Percentiles rank a stretch among this genome's conserved stretches.
These are phyloP conservation scores for Artemia sp. DNA, from an alignment of 2,888 invertebrate genomes.

Conservation along the genomic window DNA sequence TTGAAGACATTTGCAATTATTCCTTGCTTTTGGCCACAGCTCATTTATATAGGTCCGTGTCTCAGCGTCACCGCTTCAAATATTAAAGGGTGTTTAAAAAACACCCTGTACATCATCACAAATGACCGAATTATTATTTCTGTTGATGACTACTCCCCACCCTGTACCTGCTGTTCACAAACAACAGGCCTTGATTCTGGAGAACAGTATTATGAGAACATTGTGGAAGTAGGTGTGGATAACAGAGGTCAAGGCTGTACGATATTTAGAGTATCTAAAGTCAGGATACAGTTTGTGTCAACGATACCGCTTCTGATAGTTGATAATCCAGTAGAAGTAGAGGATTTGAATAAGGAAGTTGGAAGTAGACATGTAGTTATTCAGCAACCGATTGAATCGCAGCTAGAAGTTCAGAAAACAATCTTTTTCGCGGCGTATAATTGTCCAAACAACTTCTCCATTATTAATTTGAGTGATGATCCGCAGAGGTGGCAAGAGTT, in stretches of 20 bases:
- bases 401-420: not conserved
- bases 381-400: not conserved
- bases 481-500: not conserved
- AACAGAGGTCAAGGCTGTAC: slow-evolving; percentile 1
- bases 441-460: not conserved
- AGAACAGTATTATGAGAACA: not conserved
- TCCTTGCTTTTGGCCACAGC: not conserved
- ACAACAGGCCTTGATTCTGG: not conserved
- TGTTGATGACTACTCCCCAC: not conserved
- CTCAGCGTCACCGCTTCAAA: not conserved
- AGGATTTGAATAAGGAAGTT: not conserved
- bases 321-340: not conserved
- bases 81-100: not conserved
- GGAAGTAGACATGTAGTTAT: not conserved
- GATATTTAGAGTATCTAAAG: not conserved
- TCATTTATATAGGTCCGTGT: not conserved
- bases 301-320: not conserved
- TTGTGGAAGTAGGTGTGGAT: not conserved
- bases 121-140: not conserved
- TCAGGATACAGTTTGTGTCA: not conserved
- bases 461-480: not conserved
- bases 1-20: not conserved
- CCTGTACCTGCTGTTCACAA: not conserved
- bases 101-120: not conserved
- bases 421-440: not conserved